Evolutionary conservation across 1,140 invertebrate genomes (phyloP).

Genomic region (Microplitis demolitor): DNA sequence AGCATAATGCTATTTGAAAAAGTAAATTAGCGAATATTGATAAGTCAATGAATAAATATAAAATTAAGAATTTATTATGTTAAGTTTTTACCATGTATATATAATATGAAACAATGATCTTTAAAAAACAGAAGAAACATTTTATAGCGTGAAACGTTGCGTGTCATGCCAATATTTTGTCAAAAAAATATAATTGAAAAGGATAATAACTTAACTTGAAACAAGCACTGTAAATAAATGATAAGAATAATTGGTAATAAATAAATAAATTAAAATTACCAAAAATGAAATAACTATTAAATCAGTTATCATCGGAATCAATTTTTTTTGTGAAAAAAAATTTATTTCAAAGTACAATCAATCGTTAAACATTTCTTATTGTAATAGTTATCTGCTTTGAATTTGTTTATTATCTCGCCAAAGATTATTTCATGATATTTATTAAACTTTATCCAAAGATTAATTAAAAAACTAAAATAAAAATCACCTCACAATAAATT

Average conservation of each 20-base stretch:
- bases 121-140: neutral
- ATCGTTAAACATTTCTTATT: too few species aligned
- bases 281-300: neutral
- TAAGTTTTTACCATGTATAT: too few species aligned
- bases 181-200: neutral
- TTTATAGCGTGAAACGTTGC: conserved; percentile 11
- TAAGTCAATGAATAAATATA: too few species aligned
- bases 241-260: neutral
- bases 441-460: neutral
- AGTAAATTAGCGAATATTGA: too few species aligned
- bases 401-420: neutral
- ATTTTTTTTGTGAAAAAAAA: too few species aligned
- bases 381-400: neutral
- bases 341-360: too few species aligned
- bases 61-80: too few species aligned
- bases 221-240: neutral
- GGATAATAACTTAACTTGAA: too few species aligned
- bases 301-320: too few species aligned
- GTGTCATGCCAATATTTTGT: neutral
- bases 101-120: neutral
- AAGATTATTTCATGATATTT: neutral
- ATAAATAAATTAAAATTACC: neutral
- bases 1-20: too few species aligned
- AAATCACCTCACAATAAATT: neutral
- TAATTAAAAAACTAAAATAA: neutral